These are phyloP conservation scores for Lepidochitona cinerea DNA, from an alignment of 2,888 invertebrate species.

Conservation along the genomic window DNA sequence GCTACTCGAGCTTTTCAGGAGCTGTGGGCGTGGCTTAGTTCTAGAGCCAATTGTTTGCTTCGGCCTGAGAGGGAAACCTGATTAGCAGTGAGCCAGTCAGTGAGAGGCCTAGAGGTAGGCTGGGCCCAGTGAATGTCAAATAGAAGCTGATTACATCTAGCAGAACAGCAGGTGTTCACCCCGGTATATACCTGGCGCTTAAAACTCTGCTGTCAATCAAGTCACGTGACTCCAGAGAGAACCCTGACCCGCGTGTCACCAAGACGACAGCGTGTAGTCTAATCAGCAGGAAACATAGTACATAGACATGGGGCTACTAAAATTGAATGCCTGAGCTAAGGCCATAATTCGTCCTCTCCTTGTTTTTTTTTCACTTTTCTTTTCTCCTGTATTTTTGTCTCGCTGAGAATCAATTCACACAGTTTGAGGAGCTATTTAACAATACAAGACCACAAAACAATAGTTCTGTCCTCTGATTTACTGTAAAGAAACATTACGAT, in stretches of 20 bases:
- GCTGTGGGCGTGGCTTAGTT: not conserved
- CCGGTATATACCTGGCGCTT: not conserved
- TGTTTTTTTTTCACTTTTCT: not conserved
- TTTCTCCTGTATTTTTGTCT: not conserved
- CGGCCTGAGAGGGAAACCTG: not conserved
- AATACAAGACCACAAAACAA: not conserved
- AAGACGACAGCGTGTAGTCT: not conserved
- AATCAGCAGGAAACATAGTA: no score
- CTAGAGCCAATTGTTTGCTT: not conserved
- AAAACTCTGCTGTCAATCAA: not conserved
- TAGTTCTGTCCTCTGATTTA: not conserved
- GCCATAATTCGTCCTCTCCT: no score
- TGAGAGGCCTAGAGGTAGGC: not conserved
- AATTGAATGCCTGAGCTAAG: no score
- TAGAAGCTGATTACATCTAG: not conserved
- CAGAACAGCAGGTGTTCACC: not conserved
- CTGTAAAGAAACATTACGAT: no score
- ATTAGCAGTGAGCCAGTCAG: not conserved
- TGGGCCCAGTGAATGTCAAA: not conserved
- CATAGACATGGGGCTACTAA: no score
- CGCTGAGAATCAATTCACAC: not conserved
- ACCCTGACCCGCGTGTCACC: conserved; percentile 3
- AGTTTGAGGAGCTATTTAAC: not conserved
- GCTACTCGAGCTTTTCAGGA: not conserved
- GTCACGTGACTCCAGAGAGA: not conserved